Conservation (phyloP, 2,113 vertebrate species). For the Lagenorhynchus albirostris region DNA sequence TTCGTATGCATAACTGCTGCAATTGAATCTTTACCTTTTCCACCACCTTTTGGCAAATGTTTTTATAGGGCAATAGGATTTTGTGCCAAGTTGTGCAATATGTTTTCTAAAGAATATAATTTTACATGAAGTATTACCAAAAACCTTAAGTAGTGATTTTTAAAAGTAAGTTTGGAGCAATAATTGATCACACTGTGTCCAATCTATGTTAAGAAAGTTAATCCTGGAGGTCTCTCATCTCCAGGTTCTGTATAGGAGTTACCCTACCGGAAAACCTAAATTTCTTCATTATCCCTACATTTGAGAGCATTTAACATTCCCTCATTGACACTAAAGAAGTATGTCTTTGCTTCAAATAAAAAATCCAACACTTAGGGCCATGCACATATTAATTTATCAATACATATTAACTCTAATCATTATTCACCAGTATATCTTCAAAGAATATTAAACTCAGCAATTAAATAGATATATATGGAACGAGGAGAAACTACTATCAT, state of each 20-base stretch:
- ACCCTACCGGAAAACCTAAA: background rate
- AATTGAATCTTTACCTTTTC: background rate
- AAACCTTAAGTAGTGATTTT: constrained; percentile 1
- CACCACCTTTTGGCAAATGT: background rate
- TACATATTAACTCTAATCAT: background rate
- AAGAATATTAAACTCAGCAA: background rate
- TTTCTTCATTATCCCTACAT: background rate
- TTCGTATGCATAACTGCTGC: background rate
- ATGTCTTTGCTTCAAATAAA: background rate
- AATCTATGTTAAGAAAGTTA: background rate
- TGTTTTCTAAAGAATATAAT: constrained; percentile 18
- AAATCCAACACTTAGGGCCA: background rate
- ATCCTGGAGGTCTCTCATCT: background rate
- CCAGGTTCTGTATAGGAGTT: background rate
- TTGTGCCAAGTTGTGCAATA: background rate
- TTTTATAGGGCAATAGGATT: background rate
- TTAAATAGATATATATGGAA: background rate
- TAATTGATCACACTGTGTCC: background rate
- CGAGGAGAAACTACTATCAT: background rate
- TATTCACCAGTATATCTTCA: background rate
- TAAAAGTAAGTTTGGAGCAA: background rate
- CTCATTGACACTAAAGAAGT: background rate
- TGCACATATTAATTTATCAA: background rate
- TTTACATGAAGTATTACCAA: background rate
- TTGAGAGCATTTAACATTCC: background rate